These are phyloP conservation scores for Lydus trimaculatus DNA, from an alignment of 2,888 invertebrate species.

Conservation along the genomic window DNA sequence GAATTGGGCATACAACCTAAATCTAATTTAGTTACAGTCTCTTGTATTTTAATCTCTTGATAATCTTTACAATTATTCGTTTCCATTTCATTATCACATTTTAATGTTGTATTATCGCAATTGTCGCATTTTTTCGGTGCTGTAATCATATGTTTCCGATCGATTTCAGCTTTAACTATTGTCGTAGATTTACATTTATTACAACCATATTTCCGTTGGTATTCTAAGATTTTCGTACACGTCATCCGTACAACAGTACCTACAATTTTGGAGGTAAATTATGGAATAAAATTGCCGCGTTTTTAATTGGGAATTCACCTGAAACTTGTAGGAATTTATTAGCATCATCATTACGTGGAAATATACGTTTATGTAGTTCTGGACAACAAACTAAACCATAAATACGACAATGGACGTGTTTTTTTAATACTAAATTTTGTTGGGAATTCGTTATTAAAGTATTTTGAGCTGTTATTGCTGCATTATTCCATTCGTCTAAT, in stretches of 20 bases:
- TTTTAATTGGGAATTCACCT: conserved; percentile 58
- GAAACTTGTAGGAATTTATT: conserved; percentile 77
- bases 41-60: conserved; percentile 87
- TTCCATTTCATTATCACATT: conserved; percentile 64
- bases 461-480: conserved; percentile 69
- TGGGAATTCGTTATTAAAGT: conserved; percentile 60
- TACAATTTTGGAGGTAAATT: conserved; percentile 42
- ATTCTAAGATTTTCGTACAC: conserved; percentile 78
- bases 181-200: conserved; percentile 77
- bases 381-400: conserved; percentile 73
- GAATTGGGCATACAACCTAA: conserved; percentile 78
- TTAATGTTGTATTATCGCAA: conserved; percentile 67
- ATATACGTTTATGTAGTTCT: conserved; percentile 69
- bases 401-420: conserved; percentile 73
- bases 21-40: conserved; percentile 75
- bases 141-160: conserved; percentile 57
- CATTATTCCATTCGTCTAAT: conserved; percentile 70
- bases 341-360: conserved; percentile 76
- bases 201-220: conserved; percentile 76
- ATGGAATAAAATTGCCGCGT: background rate
- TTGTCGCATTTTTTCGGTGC: conserved; percentile 65
- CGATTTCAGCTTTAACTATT: conserved; percentile 73
- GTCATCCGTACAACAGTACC: conserved; percentile 83
- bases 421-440: conserved; percentile 63
- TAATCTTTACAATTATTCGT: conserved; percentile 78